Percentiles rank a stretch among this genome's conserved stretches.
phyloP scores from a whole-genome alignment of 2,797 vertebrate species.

The Basileuterus tristriatus region DNA sequence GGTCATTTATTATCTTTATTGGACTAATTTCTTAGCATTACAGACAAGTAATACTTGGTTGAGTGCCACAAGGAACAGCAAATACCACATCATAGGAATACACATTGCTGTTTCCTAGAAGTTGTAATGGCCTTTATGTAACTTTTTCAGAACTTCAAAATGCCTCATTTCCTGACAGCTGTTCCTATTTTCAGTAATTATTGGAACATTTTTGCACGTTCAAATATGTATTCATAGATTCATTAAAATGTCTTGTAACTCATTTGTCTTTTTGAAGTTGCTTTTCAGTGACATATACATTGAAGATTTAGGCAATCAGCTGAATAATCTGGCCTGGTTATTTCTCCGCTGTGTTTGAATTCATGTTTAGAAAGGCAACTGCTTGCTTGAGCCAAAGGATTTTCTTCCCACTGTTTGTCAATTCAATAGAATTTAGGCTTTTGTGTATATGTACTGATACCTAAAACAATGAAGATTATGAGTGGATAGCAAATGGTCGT shows the following conservation, averaged over 20 bases:
- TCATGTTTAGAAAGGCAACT: background rate
- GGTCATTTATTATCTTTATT: slow-evolving; percentile 39
- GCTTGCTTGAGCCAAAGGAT: background rate
- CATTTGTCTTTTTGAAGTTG: slow-evolving; percentile 32
- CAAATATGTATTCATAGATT: slow-evolving; percentile 47
- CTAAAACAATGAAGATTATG: background rate
- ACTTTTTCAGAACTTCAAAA: slow-evolving; percentile 70
- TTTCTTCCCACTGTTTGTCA: background rate
- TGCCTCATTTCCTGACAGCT: slow-evolving; percentile 72
- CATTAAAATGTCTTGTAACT: slow-evolving; percentile 48
- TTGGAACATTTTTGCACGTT: slow-evolving; percentile 31
- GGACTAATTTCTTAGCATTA: slow-evolving; percentile 30
- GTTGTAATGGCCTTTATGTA: slow-evolving; percentile 65
- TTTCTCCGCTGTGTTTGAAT: background rate
- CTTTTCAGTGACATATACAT: background rate
- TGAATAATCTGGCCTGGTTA: background rate
- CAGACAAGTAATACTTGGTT: slow-evolving; percentile 35
- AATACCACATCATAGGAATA: slow-evolving; percentile 68
- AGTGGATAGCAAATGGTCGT: background rate
- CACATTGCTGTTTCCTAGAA: slow-evolving; percentile 50
- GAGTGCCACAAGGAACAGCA: slow-evolving; percentile 59
- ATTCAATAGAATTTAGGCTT: background rate
- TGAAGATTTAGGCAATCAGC: slow-evolving; percentile 10
- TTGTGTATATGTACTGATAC: background rate
- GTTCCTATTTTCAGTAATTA: slow-evolving; percentile 69